Base-by-base conservation (phyloP, 2,888 invertebrate genomes). In the Steromphala cineraria region DNA sequence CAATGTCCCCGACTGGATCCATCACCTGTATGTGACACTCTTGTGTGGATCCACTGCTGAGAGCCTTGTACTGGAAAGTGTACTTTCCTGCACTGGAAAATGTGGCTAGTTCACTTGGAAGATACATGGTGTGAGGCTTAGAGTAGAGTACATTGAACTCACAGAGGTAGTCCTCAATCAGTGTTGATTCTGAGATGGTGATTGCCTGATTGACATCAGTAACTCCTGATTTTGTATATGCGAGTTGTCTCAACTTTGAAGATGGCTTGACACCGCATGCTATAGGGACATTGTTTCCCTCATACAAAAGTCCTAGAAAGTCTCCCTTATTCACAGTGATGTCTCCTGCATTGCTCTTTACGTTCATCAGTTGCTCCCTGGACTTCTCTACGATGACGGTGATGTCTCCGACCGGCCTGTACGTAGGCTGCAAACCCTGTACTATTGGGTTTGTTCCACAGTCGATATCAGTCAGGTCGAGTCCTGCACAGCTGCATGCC, bases 401-500 rank as follows among this genome's bases (percentile, higher is more conserved):
- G 40, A 21, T 75, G 67, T 24, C 53, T 52, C 55, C 83, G 7
- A 83, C 62, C 0, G 84, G 78, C n/a, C 40, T 74, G 74, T 85
- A 86, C 5, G 75, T 67, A 52, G 89, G 87, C 10, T 67, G 21
- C 10, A 53, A 67, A 1, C 83, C 86, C 15, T 28, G 55, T 21
- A 74, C 53, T 8, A 75, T 13, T 67, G 78, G 81, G 15, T 76
- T 24, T 21, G 19, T 62, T 2, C 46, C 53, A 74, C 82, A 79
- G 15, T 19, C 21, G 24, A 40, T 71, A 21, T 15, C 24, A 3
- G 40, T 55, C 0, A 71, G 31, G 53, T 81, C 79, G 0, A 85
- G n/a, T 19, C 80, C 82, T 52, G 80, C 81, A 81, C 90, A 90
- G 46, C 85, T 87, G 82, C 90, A 90, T 5, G 89, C 83, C 21